Percentiles rank a stretch among this genome's conserved stretches.
These are phyloP conservation scores for Brienomyrus longianalis DNA, from an alignment of 2,113 vertebrate genomes.

Conservation along the genomic window DNA sequence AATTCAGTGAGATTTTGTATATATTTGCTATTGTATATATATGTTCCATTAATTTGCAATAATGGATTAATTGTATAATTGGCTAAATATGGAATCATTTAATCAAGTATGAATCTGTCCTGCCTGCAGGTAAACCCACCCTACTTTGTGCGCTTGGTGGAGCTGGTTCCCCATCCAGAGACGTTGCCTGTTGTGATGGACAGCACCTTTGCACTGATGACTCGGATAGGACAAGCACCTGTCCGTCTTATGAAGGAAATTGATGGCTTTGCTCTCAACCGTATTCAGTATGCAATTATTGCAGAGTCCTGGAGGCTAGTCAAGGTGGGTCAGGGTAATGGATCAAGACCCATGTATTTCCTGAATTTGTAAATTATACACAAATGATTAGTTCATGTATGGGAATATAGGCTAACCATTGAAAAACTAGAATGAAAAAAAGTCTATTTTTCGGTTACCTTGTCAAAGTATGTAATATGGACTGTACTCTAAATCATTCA, in stretches of 20 bases:
- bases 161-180: slow-evolving; percentile 90
- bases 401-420: not conserved
- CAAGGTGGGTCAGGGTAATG: slow-evolving; percentile 57
- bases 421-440: not conserved
- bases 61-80: not conserved
- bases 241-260: slow-evolving; percentile 77
- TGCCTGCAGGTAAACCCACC: slow-evolving; percentile 83
- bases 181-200: slow-evolving; percentile 68
- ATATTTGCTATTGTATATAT: too few species aligned
- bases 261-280: slow-evolving; percentile 85
- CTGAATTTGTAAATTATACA: not conserved
- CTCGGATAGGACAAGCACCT: slow-evolving; percentile 78
- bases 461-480: not conserved
- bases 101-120: not conserved
- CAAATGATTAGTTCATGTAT: not conserved
- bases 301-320: slow-evolving; percentile 92
- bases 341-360: not conserved
- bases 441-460: not conserved
- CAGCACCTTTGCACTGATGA: slow-evolving; percentile 73
- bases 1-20: not conserved
- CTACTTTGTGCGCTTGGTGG: slow-evolving; percentile 84
- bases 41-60: not conserved
- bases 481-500: not conserved
- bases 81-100: not conserved
- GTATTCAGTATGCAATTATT: slow-evolving; percentile 86